Conservation (phyloP, 2,888 invertebrate species). For the Bugula neritina region DNA sequence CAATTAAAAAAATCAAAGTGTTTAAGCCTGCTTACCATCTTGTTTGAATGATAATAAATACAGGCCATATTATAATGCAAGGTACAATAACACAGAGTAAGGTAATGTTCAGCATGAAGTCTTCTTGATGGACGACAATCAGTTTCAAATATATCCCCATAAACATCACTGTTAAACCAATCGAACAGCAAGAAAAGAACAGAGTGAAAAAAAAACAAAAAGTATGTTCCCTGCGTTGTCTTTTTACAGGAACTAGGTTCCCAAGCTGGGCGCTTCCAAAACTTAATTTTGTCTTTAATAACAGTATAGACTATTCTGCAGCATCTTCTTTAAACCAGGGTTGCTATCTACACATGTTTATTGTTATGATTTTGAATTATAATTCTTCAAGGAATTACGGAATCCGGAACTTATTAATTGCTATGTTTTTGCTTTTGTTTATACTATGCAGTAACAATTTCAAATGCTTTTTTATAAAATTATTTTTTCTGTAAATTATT, state of each 20-base stretch:
- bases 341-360: too few species aligned
- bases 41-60: slow-evolving; percentile 10
- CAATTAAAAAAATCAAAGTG: neutral
- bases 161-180: slow-evolving; percentile 4
- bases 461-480: too few species aligned
- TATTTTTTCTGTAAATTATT: too few species aligned
- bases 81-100: neutral
- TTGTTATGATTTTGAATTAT: too few species aligned
- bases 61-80: neutral
- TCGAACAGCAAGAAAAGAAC: neutral
- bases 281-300: too few species aligned
- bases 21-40: neutral
- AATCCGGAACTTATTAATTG: too few species aligned
- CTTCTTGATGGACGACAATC: neutral
- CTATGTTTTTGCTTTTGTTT: too few species aligned
- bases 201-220: slow-evolving; percentile 4
- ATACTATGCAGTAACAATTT: too few species aligned
- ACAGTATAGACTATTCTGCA: too few species aligned
- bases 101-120: slow-evolving; percentile 19
- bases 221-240: neutral
- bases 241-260: neutral
- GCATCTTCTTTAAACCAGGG: too few species aligned
- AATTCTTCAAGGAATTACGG: too few species aligned
- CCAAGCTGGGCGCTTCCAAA: slow-evolving; percentile 7
- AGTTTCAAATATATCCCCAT: neutral